A percentile compares a stretch with the other conserved stretches of the same genome.
phyloP scores from a whole-genome alignment of 2,888 invertebrate genomes.

The Rotaria magnacalcarata region DNA sequence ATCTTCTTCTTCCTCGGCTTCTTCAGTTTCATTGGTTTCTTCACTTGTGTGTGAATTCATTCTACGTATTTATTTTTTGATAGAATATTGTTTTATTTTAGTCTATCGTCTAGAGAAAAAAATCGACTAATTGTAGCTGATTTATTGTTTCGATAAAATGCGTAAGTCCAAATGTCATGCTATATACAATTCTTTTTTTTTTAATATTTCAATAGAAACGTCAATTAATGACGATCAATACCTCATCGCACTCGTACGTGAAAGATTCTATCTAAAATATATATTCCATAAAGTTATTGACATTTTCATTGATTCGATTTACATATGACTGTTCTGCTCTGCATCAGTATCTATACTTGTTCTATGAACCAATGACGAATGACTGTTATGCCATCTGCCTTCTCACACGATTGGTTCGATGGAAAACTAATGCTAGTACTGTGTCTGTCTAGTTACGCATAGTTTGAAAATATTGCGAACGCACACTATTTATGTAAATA shows the following conservation, averaged over 20 bases:
- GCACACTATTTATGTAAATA: background rate
- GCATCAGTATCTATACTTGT: background rate
- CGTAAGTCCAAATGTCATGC: background rate
- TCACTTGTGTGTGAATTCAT: background rate
- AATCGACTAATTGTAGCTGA: background rate
- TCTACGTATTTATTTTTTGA: background rate
- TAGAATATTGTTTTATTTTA: too few relatives aligned
- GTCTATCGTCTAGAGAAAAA: background rate
- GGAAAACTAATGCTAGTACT: background rate
- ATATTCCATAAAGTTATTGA: background rate
- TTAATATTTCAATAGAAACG: background rate
- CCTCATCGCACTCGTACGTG: background rate
- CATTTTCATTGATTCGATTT: background rate
- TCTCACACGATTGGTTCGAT: background rate
- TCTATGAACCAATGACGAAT: background rate
- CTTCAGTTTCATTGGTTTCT: background rate
- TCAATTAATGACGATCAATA: background rate
- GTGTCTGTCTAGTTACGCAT: background rate
- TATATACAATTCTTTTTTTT: background rate
- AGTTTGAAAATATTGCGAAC: background rate
- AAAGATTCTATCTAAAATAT: background rate
- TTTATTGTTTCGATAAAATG: background rate
- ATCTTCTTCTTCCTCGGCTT: conserved; percentile 9
- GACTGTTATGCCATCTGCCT: background rate
- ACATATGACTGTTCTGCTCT: background rate